Evolutionary conservation across 2,113 vertebrate species (phyloP).

Genomic region (Perognathus longimembris): DNA sequence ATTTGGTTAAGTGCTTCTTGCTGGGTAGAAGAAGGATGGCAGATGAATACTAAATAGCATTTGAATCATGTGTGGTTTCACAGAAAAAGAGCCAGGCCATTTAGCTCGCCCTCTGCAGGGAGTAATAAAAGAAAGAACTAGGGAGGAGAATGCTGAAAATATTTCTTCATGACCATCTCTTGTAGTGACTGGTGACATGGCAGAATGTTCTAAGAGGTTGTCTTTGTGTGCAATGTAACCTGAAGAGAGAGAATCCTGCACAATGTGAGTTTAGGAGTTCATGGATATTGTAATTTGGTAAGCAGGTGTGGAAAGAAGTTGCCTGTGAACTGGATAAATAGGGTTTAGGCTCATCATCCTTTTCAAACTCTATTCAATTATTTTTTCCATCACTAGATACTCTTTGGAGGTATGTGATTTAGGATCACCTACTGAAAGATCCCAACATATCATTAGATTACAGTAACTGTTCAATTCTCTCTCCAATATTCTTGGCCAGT

Average conservation of each 20-base stretch:
- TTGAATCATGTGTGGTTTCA: conserved; percentile 75
- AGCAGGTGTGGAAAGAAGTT: not conserved
- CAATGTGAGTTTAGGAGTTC: not conserved
- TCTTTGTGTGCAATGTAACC: not conserved
- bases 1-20: conserved; percentile 69
- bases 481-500: not conserved
- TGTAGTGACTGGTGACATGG: conserved; percentile 68
- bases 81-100: conserved; percentile 65
- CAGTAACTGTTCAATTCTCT: not conserved
- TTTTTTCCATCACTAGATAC: not conserved
- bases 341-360: not conserved
- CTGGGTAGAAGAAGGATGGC: conserved; percentile 58
- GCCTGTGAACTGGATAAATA: not conserved
- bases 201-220: not conserved
- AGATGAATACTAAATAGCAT: conserved; percentile 63
- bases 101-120: conserved; percentile 68
- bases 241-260: not conserved
- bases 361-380: not conserved
- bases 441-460: not conserved
- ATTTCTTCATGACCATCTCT: conserved; percentile 78
- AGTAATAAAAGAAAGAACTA: conserved; percentile 59
- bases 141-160: conserved; percentile 27
- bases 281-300: not conserved
- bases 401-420: not conserved
- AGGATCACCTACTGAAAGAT: not conserved